Conservation (phyloP, 2,888 invertebrate genomes). For the Stomorhina lunata region DNA sequence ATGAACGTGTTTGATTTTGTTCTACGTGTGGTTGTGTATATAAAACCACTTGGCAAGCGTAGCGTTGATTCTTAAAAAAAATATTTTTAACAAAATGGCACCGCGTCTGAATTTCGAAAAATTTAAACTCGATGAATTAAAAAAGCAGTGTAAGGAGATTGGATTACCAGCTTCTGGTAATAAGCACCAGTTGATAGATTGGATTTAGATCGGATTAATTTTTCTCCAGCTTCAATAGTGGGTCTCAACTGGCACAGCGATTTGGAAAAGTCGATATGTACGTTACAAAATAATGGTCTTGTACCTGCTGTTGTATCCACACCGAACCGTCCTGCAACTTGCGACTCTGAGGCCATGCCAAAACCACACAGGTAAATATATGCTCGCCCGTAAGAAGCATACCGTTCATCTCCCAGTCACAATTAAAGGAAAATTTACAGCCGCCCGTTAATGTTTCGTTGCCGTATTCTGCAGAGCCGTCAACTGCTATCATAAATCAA, state of each 20-base stretch:
- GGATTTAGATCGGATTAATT: neutral
- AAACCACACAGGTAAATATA: no score
- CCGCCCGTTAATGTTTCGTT: neutral
- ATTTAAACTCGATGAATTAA: neutral
- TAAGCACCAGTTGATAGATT: neutral
- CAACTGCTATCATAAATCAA: neutral
- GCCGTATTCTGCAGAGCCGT: neutral
- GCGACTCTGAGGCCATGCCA: no score
- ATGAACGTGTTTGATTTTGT: no score
- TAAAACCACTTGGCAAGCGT: no score
- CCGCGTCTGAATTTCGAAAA: neutral
- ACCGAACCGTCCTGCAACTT: no score
- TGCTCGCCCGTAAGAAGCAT: no score
- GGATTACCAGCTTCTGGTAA: neutral
- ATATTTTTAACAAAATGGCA: neutral
- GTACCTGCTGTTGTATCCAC: neutral
- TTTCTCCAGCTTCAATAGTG: neutral
- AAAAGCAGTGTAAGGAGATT: neutral
- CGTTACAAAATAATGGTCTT: neutral
- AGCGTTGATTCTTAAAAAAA: no score
- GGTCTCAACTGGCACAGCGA: neutral
- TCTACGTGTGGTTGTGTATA: no score
- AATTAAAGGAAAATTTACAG: neutral
- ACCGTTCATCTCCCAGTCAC: no score
- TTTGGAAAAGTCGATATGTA: neutral